Evolutionary conservation across 2,797 vertebrate species (phyloP).

Genomic region (Lutjanus argentimaculatus): DNA sequence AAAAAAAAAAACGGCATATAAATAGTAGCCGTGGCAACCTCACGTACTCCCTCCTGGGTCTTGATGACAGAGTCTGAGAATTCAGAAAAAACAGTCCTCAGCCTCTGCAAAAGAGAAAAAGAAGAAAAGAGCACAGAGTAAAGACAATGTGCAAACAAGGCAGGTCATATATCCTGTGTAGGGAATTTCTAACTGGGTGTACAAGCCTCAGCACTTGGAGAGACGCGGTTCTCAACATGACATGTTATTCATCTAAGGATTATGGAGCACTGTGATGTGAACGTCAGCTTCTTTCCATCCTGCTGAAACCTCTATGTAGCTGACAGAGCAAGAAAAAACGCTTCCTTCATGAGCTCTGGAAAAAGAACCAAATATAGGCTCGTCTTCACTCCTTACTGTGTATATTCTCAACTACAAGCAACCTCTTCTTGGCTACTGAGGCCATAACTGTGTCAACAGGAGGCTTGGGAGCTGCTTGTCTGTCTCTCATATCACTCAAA

Average conservation of each 20-base stretch:
- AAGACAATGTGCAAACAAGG: conserved; percentile 60
- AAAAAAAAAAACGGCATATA: conserved; percentile 71
- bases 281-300: conserved; percentile 58
- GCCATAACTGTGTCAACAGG: conserved; percentile 57
- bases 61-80: conserved; percentile 82
- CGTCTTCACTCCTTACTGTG: conserved; percentile 27
- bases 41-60: conserved; percentile 81
- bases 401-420: conserved; percentile 27
- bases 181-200: no score
- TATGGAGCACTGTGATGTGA: conserved; percentile 30
- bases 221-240: conserved; percentile 19
- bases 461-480: conserved; percentile 40
- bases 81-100: conserved; percentile 85
- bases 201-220: background rate
- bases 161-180: conserved; percentile 11
- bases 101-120: conserved; percentile 79
- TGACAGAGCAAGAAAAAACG: conserved; percentile 54
- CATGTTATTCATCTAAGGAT: conserved; percentile 46
- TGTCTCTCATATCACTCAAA: conserved; percentile 51
- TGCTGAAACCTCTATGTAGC: conserved; percentile 43
- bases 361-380: conserved; percentile 64
- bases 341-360: conserved; percentile 55
- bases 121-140: conserved; percentile 36
- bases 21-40: conserved; percentile 83
- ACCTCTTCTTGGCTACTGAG: conserved; percentile 38